Base-by-base conservation (phyloP, 1,140 invertebrate genomes). In the Ceratoteleas bidentatus region DNA sequence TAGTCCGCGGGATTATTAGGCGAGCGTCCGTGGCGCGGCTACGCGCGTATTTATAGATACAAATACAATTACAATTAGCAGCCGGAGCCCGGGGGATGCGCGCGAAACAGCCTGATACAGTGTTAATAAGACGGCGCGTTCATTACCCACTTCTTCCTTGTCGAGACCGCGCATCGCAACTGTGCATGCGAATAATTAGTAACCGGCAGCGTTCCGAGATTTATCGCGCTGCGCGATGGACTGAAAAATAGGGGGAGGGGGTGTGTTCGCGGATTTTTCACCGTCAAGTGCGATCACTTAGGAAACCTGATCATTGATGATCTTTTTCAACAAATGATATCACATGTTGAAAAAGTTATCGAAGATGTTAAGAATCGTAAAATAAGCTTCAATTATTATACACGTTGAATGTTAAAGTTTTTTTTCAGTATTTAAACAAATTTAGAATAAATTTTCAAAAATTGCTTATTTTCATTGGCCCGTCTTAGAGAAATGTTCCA, bases 151-250 rank as follows among this genome's bases (percentile, higher is more conserved):
- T 65, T 79, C 66, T 58, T 52, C 50, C 45, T 79, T 76, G 43
- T 83, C 65, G 66, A 69, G 66, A 56, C 47, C n/a, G 32, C 9
- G 16, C 62, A n/a, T 68, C 69, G 36, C 52, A 72, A 72, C 45
- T 58, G 47, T 65, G 58, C 75, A 79, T 47, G 61, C 75, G 70
- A 79, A 79, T 75, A 79, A 83, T 83, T 79, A 72, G 70, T 57
- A 69, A 57, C 64, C 60, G 24, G 33, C 4, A 50, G 64, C 70
- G 52, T 61, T 38, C 40, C 24, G 40, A 73, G 77, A 70, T 75
- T 33, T 56, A 79, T 66, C 54, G 65, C 34, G 34, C 0, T n/a
- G 38, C 36, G 45, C 8, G 47, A 49, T 14, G 58, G 43, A 45
- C 13, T 16, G 53, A 24, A 24, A 24, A 24, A 24, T 24, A 24